These are phyloP conservation scores for Agelastica alni DNA, from an alignment of 2,888 invertebrate genomes.

Conservation along the genomic window DNA sequence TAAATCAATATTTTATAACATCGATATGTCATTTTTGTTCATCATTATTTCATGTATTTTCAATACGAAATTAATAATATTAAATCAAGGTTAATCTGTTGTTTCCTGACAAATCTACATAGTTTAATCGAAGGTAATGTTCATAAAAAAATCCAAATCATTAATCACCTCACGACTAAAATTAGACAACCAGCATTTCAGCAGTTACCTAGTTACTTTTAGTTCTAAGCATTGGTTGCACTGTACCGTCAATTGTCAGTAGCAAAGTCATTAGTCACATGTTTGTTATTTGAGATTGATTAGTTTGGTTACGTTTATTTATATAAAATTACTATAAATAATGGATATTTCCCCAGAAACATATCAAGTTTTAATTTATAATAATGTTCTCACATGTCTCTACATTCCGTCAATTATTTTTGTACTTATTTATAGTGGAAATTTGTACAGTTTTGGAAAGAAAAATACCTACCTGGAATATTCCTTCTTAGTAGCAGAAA, in stretches of 20 bases:
- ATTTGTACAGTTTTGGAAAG: slow-evolving; percentile 65
- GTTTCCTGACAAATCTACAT: no score
- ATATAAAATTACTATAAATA: slow-evolving; percentile 7
- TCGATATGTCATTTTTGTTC: no score
- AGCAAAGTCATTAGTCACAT: background rate
- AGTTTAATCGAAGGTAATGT: no score
- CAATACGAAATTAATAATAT: no score
- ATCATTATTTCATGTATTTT: no score
- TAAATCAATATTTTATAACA: no score
- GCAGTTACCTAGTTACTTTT: background rate
- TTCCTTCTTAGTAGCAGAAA: slow-evolving; percentile 57
- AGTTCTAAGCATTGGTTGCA: background rate
- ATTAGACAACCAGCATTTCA: background rate
- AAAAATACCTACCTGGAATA: slow-evolving; percentile 51
- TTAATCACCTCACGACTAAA: no score
- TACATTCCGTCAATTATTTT: slow-evolving; percentile 65
- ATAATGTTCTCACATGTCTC: slow-evolving; percentile 62
- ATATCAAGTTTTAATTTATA: slow-evolving; percentile 33
- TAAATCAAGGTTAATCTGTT: no score
- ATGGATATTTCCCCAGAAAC: slow-evolving; percentile 23
- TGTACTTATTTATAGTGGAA: slow-evolving; percentile 62
- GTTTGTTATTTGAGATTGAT: background rate
- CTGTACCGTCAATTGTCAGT: no score
- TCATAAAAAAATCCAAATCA: no score
- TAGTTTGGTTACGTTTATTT: background rate